Base-by-base conservation (phyloP, 2,113 vertebrate genomes). In the Corythoichthys haematopterus region DNA sequence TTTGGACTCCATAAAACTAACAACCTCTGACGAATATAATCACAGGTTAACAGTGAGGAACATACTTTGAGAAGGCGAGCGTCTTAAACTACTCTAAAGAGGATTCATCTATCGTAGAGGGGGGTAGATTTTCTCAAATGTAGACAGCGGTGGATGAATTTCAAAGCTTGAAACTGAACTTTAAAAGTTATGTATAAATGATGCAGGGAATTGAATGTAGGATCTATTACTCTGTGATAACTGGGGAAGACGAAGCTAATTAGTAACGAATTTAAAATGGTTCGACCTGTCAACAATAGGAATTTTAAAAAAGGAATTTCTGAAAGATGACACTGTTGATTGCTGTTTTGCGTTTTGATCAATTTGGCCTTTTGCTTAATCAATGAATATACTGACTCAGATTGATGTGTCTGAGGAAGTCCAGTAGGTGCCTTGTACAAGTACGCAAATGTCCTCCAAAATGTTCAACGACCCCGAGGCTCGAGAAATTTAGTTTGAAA, bases 1-100 rank as follows among this genome's bases (percentile, higher is more conserved):
- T 65, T 80, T 77, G 61, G 59, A 68, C 62, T 56, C 70, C 47
- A 64, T 78, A 59, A 65, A 83, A 82, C 79, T 15, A 79, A 80
- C 76, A 20, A 78, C 60, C 64, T 59, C 64, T 51, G 75, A 81
- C 68, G 68, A 51, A 63, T 72, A 68, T 28, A 66, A 66, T 53
- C 58, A 40, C 40, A 69, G 60, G 77, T 78, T 78, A 58, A 74
- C 57, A 5, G 52, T 36, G 63, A 70, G 66, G 64, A 20, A 33
- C 53, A 70, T 51, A 33, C n/a, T 5, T 12, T n/a, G 28, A 59
- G 53, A 53, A 8, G 53, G 38, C 9, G 48, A 52, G 20, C 16
- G 11, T 52, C 48, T 3, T 67, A 33, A 52, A 53, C 71, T 51
- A 40, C 13, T 16, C 14, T 8, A 60, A 38, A 4, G 37, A 20